These are phyloP conservation scores for Pentamera pediparva DNA, from an alignment of 53 echinoderm and acorn worm species.

Conservation along the genomic window DNA sequence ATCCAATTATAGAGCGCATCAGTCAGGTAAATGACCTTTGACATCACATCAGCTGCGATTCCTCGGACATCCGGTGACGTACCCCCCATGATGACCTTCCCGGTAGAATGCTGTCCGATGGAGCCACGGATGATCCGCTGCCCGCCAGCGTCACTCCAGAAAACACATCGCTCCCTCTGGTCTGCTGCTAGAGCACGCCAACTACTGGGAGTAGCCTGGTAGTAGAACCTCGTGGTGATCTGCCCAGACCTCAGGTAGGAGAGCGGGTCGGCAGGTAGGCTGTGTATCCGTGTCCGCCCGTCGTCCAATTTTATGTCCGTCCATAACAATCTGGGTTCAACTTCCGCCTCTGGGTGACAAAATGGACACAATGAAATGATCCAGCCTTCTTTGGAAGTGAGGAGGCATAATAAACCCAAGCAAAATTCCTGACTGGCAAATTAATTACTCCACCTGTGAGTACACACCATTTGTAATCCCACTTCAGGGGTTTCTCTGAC, in stretches of 20 bases:
- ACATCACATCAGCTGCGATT: constrained; percentile 69
- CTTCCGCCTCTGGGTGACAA: constrained; percentile 33
- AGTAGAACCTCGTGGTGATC: constrained; percentile 42
- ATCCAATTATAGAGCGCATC: constrained; percentile 89
- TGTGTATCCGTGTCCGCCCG: constrained; percentile 40
- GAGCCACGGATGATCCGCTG: constrained; percentile 54
- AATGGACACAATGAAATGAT: too few species aligned
- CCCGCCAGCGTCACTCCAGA: constrained; percentile 50
- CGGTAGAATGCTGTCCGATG: constrained; percentile 26
- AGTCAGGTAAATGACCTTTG: constrained; percentile 68
- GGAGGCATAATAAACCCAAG: too few species aligned
- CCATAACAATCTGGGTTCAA: constrained; percentile 49
- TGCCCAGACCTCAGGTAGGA: constrained; percentile 22
- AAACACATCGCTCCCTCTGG: constrained; percentile 41
- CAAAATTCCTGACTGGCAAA: too few species aligned
- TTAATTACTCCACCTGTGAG: too few species aligned
- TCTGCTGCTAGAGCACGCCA: constrained; percentile 62
- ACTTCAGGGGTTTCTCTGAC: too few species aligned
- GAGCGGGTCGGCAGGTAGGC: constrained; percentile 53
- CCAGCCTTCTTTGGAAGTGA: too few species aligned
- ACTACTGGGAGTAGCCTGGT: constrained; percentile 20
- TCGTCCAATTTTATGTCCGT: constrained; percentile 3
- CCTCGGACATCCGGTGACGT: constrained; percentile 63
- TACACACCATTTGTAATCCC: too few species aligned
- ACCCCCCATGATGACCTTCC: constrained; percentile 28